phyloP scores from a whole-genome alignment of 2,113 vertebrate species.

The Leucoraja erinaceus region DNA sequence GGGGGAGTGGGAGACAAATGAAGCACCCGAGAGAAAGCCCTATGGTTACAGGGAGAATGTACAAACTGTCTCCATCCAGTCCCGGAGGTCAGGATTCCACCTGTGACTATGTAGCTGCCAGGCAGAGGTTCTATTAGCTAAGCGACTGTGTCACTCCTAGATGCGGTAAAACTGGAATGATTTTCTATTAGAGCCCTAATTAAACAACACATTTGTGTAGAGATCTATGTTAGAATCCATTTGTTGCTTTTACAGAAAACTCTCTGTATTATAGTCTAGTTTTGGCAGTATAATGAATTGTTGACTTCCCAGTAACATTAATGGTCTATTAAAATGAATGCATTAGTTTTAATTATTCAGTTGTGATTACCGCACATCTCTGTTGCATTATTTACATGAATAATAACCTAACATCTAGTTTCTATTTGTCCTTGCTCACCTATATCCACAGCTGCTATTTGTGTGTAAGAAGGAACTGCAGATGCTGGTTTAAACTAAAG shows the following conservation, averaged over 20 bases:
- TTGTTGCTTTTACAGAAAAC: neutral
- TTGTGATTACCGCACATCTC: neutral
- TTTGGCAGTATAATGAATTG: neutral
- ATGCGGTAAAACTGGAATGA: neutral
- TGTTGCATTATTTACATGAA: neutral
- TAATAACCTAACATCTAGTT: neutral
- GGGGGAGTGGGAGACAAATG: too few relatives aligned
- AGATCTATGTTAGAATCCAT: neutral
- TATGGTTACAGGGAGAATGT: too few relatives aligned
- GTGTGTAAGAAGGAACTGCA: neutral
- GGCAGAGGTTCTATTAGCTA: too few relatives aligned
- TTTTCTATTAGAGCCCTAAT: neutral
- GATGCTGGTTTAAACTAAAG: too few relatives aligned
- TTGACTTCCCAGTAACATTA: neutral
- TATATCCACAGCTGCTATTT: neutral
- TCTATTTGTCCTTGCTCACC: neutral
- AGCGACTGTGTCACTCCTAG: too few relatives aligned
- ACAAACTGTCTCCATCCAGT: too few relatives aligned
- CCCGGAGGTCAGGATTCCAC: too few relatives aligned
- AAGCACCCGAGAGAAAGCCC: too few relatives aligned
- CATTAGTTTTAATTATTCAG: conserved; percentile 14
- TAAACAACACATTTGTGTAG: neutral
- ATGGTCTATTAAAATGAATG: conserved; percentile 20
- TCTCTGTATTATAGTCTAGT: neutral
- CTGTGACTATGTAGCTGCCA: too few relatives aligned